phyloP scores from a whole-genome alignment of 2,888 invertebrate genomes.

The Caenorhabditis auriculariae region DNA sequence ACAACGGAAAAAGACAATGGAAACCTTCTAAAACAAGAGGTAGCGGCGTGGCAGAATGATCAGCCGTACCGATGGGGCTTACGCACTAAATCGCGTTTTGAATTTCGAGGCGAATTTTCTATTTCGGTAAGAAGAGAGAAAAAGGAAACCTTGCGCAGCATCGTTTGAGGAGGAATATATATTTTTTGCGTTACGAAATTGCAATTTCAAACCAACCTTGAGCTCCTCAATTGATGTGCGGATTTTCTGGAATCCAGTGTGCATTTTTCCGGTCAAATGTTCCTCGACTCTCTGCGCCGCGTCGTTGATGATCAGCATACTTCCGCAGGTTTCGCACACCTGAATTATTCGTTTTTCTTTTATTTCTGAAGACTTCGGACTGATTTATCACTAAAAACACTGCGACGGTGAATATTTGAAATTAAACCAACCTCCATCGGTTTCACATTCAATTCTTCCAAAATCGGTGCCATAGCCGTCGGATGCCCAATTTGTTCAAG shows the following conservation, averaged over 20 bases:
- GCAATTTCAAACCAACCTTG: conserved; percentile 15
- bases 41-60: too few relatives aligned
- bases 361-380: not conserved
- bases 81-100: too few relatives aligned
- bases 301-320: conserved; percentile 97
- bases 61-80: too few relatives aligned
- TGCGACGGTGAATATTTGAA: too few relatives aligned
- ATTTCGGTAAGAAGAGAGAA: too few relatives aligned
- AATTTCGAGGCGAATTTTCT: too few relatives aligned
- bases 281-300: conserved; percentile 96
- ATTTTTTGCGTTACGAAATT: too few relatives aligned
- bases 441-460: conserved; percentile 27
- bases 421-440: conserved; percentile 48
- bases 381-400: not conserved
- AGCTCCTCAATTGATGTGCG: conserved; percentile 30
- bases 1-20: too few relatives aligned
- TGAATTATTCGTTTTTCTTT: conserved; percentile 2
- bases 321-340: conserved; percentile 96
- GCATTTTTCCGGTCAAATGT: conserved; percentile 96
- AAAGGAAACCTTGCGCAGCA: too few relatives aligned
- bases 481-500: conserved; percentile 6
- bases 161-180: too few relatives aligned
- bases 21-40: too few relatives aligned
- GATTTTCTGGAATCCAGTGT: conserved; percentile 77
- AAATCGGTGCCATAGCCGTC: conserved; percentile 1